Conservation (phyloP, 2,113 vertebrate species). For the Rafetus swinhoei region DNA sequence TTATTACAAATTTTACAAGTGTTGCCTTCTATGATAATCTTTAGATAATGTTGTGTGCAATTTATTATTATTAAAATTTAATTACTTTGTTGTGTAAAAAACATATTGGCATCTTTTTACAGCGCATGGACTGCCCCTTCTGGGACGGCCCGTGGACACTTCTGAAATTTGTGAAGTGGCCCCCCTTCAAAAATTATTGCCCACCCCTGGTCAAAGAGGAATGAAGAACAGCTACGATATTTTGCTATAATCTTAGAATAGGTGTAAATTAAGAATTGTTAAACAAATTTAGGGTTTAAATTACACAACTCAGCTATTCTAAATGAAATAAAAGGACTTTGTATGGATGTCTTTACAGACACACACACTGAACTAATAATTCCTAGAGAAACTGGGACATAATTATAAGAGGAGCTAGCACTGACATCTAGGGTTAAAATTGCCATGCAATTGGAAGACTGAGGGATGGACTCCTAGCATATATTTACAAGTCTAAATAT, state of each 20-base stretch:
- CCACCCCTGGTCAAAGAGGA: neutral
- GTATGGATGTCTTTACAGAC: neutral
- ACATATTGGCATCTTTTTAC: too few relatives aligned
- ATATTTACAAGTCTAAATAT: neutral
- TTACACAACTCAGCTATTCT: neutral
- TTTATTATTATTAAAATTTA: too few relatives aligned
- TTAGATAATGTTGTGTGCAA: too few relatives aligned
- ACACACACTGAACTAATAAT: neutral
- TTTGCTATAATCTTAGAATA: neutral
- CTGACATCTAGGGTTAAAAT: neutral
- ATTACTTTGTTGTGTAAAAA: too few relatives aligned
- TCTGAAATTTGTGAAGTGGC: too few relatives aligned
- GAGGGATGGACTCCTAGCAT: neutral
- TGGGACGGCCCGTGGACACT: too few relatives aligned
- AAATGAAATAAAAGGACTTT: neutral
- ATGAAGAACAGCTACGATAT: neutral
- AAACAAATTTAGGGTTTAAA: neutral
- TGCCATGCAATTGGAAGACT: rapidly evolving
- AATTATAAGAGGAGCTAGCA: neutral
- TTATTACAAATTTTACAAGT: too few relatives aligned
- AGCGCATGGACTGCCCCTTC: too few relatives aligned
- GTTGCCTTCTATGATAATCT: too few relatives aligned
- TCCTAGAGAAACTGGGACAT: neutral
- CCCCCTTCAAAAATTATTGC: too few relatives aligned
- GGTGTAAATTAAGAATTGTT: neutral